phyloP scores from a whole-genome alignment of 2,797 vertebrate genomes.

The Artibeus jamaicensis region DNA sequence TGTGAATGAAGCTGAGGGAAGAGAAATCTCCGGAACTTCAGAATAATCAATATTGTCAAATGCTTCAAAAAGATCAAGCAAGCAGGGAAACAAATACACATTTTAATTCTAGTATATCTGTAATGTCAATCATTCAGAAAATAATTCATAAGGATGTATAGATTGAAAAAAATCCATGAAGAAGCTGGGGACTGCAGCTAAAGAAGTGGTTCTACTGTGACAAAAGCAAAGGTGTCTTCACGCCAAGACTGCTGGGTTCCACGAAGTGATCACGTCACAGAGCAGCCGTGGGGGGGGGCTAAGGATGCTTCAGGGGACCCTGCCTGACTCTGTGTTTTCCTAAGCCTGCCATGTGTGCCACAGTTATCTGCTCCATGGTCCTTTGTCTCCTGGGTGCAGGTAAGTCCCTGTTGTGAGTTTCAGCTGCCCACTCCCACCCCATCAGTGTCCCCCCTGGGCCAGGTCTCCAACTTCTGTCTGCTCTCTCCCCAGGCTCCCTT shows the following conservation, averaged over 20 bases:
- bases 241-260: background rate
- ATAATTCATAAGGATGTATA: background rate
- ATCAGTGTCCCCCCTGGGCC: accelerated
- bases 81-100: background rate
- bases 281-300: background rate
- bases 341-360: accelerated
- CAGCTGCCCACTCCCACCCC: background rate
- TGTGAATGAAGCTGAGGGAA: background rate
- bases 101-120: too few species aligned
- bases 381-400: background rate
- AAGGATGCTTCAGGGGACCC: too few species aligned
- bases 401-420: background rate
- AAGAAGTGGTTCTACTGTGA: background rate
- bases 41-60: background rate
- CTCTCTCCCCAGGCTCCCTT: slow-evolving; percentile 36
- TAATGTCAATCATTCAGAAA: background rate
- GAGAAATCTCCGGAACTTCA: background rate
- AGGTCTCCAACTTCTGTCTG: background rate
- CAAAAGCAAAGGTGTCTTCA: background rate
- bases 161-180: background rate
- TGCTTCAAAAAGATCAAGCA: background rate
- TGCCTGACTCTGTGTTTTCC: background rate
- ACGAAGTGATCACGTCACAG: background rate
- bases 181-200: background rate
- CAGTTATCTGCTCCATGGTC: background rate